phyloP scores from a whole-genome alignment of 2,113 vertebrate species.

The Stegostoma tigrinum region DNA sequence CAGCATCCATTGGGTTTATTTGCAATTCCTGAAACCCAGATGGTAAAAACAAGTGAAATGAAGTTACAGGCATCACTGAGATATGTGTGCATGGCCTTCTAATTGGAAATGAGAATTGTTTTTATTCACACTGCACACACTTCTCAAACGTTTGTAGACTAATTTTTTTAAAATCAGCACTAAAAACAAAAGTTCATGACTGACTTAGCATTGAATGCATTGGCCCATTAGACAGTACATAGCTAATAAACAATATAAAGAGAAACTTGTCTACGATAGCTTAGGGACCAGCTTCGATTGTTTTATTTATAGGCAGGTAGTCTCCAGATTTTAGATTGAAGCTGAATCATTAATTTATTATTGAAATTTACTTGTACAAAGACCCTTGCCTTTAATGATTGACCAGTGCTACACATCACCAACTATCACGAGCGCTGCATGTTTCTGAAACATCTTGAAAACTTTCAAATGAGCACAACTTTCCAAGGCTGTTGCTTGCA shows the following conservation, averaged over 20 bases:
- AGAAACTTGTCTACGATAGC: not conserved
- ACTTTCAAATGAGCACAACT: not conserved
- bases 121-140: not conserved
- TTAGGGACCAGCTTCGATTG: not conserved
- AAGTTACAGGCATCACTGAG: not conserved
- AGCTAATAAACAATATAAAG: not conserved
- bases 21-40: not conserved
- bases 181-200: not conserved
- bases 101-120: not conserved
- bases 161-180: not conserved
- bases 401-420: not conserved
- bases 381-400: too few species aligned
- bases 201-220: not conserved
- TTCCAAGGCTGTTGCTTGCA: not conserved
- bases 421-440: not conserved
- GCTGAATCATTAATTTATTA: constrained; percentile 14
- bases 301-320: not conserved
- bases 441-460: not conserved
- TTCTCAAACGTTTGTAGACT: not conserved
- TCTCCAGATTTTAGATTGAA: constrained; percentile 5
- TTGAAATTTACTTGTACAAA: not conserved
- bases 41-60: not conserved
- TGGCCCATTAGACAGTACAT: not conserved
- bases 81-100: not conserved
- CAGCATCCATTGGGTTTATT: not conserved